Percentiles rank a stretch among this genome's conserved stretches.
These are phyloP conservation scores for Melieria crassipennis DNA, from an alignment of 2,888 invertebrate species.

Conservation along the genomic window DNA sequence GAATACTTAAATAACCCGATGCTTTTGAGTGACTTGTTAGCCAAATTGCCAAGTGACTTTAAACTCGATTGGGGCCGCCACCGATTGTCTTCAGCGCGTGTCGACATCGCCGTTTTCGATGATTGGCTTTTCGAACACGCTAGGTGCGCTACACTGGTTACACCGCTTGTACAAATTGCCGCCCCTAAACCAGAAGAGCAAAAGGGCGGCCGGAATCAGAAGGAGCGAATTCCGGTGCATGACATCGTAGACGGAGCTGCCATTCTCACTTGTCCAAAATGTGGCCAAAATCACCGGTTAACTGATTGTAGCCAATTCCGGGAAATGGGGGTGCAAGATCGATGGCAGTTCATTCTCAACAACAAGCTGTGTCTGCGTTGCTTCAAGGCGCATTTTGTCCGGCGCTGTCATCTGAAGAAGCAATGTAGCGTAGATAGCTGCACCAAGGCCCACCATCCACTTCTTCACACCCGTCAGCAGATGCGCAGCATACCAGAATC, in stretches of 20 bases:
- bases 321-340: constrained; percentile 13
- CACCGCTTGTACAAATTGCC: neutral
- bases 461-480: neutral
- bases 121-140: constrained; percentile 2
- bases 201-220: neutral
- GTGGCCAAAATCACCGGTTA: constrained; percentile 12
- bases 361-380: constrained; percentile 19
- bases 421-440: constrained; percentile 21
- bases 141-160: constrained; percentile 3
- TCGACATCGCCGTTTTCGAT: neutral
- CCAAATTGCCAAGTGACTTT: neutral
- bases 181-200: neutral
- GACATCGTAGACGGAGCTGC: neutral
- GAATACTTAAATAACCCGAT: constrained; percentile 5
- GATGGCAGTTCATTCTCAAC: constrained; percentile 20
- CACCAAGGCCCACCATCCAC: constrained; percentile 2
- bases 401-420: constrained; percentile 14
- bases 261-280: constrained; percentile 15
- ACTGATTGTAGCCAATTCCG: constrained; percentile 14
- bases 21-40: neutral
- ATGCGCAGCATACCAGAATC: no score
- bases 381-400: constrained; percentile 16
- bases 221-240: neutral
- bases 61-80: constrained; percentile 2
- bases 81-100: neutral